Evolutionary conservation across 2,113 vertebrate species (phyloP), one percentile per base, ranked within the genome.

Genomic region (Apus apus): DNA sequence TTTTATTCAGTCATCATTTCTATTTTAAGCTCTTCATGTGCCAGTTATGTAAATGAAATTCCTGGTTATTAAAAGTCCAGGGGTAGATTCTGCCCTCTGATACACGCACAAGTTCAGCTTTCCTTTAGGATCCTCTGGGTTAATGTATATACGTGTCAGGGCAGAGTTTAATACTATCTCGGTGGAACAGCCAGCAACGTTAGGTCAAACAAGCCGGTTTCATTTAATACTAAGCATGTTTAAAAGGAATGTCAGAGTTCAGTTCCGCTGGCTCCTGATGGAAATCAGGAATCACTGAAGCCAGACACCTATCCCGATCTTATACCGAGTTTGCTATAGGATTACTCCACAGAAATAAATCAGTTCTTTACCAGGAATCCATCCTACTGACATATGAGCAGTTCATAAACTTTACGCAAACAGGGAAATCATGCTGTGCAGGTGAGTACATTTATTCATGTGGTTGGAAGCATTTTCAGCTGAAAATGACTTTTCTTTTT

Each of bases 211-310:
- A 89, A 90, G 61, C 25, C 6, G 0, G 27, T 76, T 94, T 93
- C 86, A 75, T 89, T 93, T 87, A 92, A 84, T 79, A 66, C 58
- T 75, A 72, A 81, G 50, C 51, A 56, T 20, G 45, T 91, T 91
- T 75, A 91, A 90, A 83, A 67, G 81, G 76, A 89, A 90, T 96
- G 80, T 93, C 92, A 90, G 88, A 89, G 76, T 89, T 96, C 92
- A 93, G 86, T 84, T 96, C 86, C 1, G 0, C 68, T 73, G n/a
- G 80, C 58, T 93, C 36, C 16, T 40, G 54, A 66, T 79, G 66
- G 89, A 96, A 90, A 95, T 93, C 84, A 93, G 90, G 50, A 87
- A 84, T 61, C 66, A 75, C 76, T 8, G 9, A 78, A 95, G 80
- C 57, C 80, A 73, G 62, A 89, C 76, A 89, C 78, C 83, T 94